A percentile compares a stretch with the other conserved stretches of the same genome.
These are phyloP conservation scores for Ormyrus thymus DNA, from an alignment of 2,888 invertebrate species.

Conservation along the genomic window DNA sequence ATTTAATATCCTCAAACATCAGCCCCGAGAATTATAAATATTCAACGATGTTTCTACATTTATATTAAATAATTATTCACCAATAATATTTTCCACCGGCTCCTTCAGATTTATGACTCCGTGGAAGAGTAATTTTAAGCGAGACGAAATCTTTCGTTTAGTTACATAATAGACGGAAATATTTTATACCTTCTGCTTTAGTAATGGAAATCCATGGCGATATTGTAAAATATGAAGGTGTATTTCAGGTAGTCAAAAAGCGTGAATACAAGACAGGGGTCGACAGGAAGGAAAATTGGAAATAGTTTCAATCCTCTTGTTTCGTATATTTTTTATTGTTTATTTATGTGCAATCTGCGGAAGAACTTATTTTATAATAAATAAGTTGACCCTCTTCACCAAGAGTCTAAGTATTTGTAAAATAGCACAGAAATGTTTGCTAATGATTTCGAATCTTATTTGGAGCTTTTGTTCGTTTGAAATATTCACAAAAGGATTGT, in stretches of 20 bases:
- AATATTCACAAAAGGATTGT: too few species aligned
- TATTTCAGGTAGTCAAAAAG: neutral
- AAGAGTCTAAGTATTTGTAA: neutral
- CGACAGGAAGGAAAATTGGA: constrained; percentile 29
- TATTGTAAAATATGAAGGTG: constrained; percentile 4
- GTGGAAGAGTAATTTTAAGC: too few species aligned
- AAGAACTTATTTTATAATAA: constrained; percentile 11
- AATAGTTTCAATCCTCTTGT: neutral
- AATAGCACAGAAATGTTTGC: neutral
- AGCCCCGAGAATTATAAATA: too few species aligned
- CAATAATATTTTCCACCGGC: too few species aligned
- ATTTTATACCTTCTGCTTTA: neutral
- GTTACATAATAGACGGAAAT: too few species aligned
- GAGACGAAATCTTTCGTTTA: too few species aligned
- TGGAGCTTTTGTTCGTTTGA: too few species aligned
- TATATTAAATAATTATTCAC: too few species aligned
- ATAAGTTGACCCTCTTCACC: neutral
- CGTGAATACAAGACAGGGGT: constrained; percentile 14
- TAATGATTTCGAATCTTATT: too few species aligned
- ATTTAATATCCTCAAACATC: too few species aligned
- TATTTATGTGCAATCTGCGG: constrained; percentile 24
- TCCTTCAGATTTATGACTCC: too few species aligned
- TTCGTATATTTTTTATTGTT: constrained; percentile 9
- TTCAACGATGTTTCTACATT: too few species aligned
- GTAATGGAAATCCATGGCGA: neutral